Percentiles rank a stretch among this genome's conserved stretches.
These are phyloP conservation scores for Drosophila busckii DNA, from an alignment of 1,140 invertebrate genomes.

Conservation along the genomic window DNA sequence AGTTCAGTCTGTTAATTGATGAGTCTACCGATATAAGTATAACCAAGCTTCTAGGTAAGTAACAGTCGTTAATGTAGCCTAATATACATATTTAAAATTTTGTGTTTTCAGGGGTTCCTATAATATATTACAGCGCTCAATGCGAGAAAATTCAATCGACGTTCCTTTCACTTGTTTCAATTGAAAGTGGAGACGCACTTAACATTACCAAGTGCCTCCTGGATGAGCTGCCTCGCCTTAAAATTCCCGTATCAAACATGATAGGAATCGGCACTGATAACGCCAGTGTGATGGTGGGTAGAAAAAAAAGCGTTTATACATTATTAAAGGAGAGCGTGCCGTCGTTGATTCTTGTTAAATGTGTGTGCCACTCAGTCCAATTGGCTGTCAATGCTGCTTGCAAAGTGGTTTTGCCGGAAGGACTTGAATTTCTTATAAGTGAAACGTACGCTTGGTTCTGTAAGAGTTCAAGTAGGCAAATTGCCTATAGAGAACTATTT, in stretches of 20 bases:
- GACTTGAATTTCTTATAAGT: constrained; percentile 6
- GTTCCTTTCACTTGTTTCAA: no score
- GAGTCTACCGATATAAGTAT: no score
- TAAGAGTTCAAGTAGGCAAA: constrained; percentile 8
- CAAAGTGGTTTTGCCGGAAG: constrained; percentile 2
- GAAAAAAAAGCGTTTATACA: constrained; percentile 8
- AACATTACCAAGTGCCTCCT: no score
- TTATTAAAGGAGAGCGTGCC: constrained; percentile 2
- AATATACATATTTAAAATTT: no score
- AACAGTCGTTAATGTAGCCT: no score
- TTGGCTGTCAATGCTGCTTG: constrained; percentile 13
- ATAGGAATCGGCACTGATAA: constrained; percentile 12
- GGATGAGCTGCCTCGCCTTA: background rate
- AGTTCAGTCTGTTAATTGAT: constrained; percentile 11
- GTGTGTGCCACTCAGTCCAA: constrained; percentile 17
- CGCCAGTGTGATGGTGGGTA: constrained; percentile 10
- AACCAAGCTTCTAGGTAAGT: no score
- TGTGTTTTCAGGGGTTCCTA: no score
- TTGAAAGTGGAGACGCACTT: no score
- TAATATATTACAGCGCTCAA: no score
- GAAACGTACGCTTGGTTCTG: constrained; percentile 1
- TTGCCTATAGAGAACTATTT: constrained; percentile 8
- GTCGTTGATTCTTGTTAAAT: constrained; percentile 4
- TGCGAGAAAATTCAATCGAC: no score
- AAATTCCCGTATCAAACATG: constrained; percentile 2